Percentiles rank a stretch among this genome's conserved stretches.
phyloP scores from a whole-genome alignment of 2,113 vertebrate genomes.

The Lampris incognitus region DNA sequence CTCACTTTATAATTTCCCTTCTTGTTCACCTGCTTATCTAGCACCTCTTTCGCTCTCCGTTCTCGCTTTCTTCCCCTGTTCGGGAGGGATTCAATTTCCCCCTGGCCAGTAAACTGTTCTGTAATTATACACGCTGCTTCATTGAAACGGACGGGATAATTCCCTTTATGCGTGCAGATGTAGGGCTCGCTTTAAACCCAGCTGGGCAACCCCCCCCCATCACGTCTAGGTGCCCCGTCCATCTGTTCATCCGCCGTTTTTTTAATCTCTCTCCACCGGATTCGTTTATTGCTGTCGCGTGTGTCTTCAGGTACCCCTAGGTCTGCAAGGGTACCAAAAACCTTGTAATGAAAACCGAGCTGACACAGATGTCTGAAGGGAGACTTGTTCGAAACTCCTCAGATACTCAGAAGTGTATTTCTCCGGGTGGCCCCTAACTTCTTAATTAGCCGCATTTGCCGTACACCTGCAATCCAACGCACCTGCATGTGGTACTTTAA shows the following conservation, averaged over 20 bases:
- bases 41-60: constrained; percentile 16
- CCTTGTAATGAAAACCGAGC: too few relatives aligned
- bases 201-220: constrained; percentile 22
- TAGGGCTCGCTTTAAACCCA: constrained; percentile 37
- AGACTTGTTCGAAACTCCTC: too few relatives aligned
- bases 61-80: constrained; percentile 8
- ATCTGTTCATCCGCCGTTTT: constrained; percentile 37
- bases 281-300: constrained; percentile 9
- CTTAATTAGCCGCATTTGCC: too few relatives aligned
- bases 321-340: too few relatives aligned
- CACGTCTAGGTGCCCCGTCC: constrained; percentile 19
- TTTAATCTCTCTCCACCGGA: constrained; percentile 16
- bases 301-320: not conserved
- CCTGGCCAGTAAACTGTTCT: constrained; percentile 56
- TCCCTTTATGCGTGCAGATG: constrained; percentile 40
- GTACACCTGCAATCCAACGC: too few relatives aligned
- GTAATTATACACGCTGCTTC: constrained; percentile 65
- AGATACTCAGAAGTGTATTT: too few relatives aligned
- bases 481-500: too few relatives aligned
- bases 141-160: constrained; percentile 54
- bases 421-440: too few relatives aligned
- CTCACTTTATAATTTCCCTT: constrained; percentile 43
- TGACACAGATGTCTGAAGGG: too few relatives aligned
- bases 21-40: constrained; percentile 67
- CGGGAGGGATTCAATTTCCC: constrained; percentile 62